Conservation (phyloP, 2,888 invertebrate species). For the Steinernema scapterisci region DNA sequence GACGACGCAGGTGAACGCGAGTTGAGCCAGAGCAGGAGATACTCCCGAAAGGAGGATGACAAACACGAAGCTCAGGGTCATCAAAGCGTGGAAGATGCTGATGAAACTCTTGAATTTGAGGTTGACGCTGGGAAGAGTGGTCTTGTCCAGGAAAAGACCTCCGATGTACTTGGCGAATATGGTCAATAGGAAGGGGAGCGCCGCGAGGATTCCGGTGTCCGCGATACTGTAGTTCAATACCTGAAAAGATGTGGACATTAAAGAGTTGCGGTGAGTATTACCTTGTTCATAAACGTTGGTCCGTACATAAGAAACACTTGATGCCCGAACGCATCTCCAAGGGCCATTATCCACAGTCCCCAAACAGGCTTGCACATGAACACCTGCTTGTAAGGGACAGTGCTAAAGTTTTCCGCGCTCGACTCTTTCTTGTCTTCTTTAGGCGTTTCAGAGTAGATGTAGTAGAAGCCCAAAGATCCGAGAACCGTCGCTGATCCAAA, state of each 20-base stretch:
- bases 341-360: not conserved
- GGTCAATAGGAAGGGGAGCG: not conserved
- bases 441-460: not conserved
- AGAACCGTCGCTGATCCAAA: not conserved
- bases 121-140: not conserved
- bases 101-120: not conserved
- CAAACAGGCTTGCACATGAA: not conserved
- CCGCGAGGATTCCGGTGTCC: not conserved
- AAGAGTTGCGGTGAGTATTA: too few relatives aligned
- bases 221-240: not conserved
- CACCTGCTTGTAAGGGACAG: not conserved
- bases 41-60: constrained; percentile 35
- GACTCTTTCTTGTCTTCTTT: not conserved
- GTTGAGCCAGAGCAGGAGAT: constrained; percentile 43
- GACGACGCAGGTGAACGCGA: constrained; percentile 53
- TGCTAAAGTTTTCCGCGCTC: not conserved
- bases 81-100: not conserved
- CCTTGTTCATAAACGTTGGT: constrained; percentile 3
- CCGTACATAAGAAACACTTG: not conserved
- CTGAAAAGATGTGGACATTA: not conserved
- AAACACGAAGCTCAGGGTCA: not conserved
- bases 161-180: not conserved
- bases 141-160: not conserved
- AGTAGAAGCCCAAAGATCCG: not conserved
- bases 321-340: not conserved